A percentile compares a stretch with the other conserved stretches of the same genome.
phyloP scores from a whole-genome alignment of 2,113 vertebrate species.

The Saimiri boliviensis region DNA sequence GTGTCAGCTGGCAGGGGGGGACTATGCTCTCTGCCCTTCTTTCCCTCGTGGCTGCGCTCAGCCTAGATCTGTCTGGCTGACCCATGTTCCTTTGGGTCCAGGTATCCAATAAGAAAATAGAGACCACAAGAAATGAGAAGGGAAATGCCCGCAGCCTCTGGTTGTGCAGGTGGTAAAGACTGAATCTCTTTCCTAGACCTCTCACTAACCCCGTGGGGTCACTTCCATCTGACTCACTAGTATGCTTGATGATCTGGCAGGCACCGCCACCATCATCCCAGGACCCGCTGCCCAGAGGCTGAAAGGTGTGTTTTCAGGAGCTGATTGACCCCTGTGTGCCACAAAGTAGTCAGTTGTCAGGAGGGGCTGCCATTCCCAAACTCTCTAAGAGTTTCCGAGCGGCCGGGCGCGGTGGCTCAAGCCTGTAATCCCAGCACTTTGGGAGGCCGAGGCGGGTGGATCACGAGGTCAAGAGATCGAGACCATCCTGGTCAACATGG shows the following conservation, averaged over 20 bases:
- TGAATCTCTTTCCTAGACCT: background rate
- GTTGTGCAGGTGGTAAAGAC: background rate
- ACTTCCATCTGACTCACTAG: background rate
- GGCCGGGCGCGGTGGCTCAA: too few relatives aligned
- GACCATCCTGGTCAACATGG: too few relatives aligned
- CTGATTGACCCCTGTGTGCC: background rate
- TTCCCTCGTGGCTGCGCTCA: background rate
- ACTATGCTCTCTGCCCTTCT: background rate
- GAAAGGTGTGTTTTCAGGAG: background rate
- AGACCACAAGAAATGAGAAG: background rate
- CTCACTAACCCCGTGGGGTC: background rate
- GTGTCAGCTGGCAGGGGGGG: background rate
- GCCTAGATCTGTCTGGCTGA: background rate
- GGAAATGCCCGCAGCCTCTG: background rate
- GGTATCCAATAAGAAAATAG: slow-evolving; percentile 26
- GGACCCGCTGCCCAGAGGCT: background rate
- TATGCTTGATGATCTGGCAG: too few relatives aligned
- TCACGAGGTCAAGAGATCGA: too few relatives aligned
- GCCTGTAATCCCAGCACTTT: too few relatives aligned
- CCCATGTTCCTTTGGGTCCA: slow-evolving; percentile 21
- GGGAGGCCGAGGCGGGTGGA: too few relatives aligned
- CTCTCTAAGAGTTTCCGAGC: background rate
- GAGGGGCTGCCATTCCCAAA: background rate
- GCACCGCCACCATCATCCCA: background rate
- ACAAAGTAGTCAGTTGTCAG: rapidly evolving